Evolutionary conservation across 2,888 invertebrate species (phyloP).

Genomic region (Yponomeuta cagnagella): DNA sequence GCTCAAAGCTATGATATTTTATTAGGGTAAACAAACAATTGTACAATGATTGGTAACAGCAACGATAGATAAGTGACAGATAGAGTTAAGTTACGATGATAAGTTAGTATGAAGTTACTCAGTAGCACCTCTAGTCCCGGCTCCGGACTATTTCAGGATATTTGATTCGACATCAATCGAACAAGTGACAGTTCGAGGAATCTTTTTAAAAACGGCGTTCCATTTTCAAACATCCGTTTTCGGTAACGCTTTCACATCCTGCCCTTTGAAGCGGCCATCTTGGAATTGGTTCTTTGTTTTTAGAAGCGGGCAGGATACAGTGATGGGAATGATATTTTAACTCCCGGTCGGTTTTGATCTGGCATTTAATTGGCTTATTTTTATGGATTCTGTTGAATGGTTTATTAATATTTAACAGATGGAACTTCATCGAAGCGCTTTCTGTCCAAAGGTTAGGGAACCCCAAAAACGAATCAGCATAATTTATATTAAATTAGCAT

Average conservation of each 20-base stretch:
- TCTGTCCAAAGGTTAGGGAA: too few species aligned
- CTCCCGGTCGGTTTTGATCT: neutral
- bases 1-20: too few species aligned
- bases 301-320: neutral
- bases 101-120: too few species aligned
- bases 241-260: constrained; percentile 1
- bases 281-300: neutral
- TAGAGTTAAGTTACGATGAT: too few species aligned
- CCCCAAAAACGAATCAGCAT: too few species aligned
- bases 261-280: neutral
- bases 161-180: neutral
- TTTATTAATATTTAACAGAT: neutral
- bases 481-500: too few species aligned
- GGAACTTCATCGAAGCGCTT: too few species aligned
- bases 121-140: too few species aligned
- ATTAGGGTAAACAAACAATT: too few species aligned
- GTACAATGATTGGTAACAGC: too few species aligned
- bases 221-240: constrained; percentile 1
- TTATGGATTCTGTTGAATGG: neutral
- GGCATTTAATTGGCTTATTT: neutral
- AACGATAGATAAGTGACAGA: too few species aligned
- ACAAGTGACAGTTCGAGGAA: neutral
- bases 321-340: neutral
- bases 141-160: neutral
- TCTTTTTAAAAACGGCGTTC: neutral